phyloP scores from a whole-genome alignment of 2,888 invertebrate species.

The Drosophila flavopinicola region DNA sequence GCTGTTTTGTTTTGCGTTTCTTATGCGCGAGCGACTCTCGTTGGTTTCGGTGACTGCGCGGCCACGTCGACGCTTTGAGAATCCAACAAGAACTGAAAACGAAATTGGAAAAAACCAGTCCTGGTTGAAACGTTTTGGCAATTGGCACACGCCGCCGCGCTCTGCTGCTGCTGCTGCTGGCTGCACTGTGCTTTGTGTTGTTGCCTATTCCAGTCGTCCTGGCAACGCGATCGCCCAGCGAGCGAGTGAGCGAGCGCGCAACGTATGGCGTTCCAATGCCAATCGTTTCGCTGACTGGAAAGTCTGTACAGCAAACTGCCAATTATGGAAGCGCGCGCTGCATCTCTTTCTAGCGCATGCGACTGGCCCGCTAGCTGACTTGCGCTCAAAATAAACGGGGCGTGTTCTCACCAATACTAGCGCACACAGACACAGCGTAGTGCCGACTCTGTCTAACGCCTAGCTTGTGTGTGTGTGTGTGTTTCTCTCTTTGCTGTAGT shows the following conservation, averaged over 20 bases:
- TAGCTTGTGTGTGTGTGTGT: slow-evolving; percentile 17
- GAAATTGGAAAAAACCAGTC: slow-evolving; percentile 84
- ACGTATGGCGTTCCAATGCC: slow-evolving; percentile 42
- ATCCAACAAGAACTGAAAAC: slow-evolving; percentile 85
- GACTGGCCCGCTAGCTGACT: slow-evolving; percentile 11
- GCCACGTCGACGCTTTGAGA: slow-evolving; percentile 83
- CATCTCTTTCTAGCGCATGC: slow-evolving; percentile 46
- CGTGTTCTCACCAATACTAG: slow-evolving; percentile 49
- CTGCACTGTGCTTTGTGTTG: slow-evolving; percentile 19
- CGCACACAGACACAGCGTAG: slow-evolving; percentile 29
- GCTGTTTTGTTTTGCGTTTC: slow-evolving; percentile 8
- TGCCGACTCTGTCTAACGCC: slow-evolving; percentile 48
- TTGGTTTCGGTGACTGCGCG: slow-evolving; percentile 56
- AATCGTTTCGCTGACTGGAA: slow-evolving; percentile 56
- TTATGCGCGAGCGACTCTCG: slow-evolving; percentile 47
- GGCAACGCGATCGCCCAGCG: slow-evolving; percentile 70
- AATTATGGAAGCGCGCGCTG: slow-evolving; percentile 59
- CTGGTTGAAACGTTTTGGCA: slow-evolving; percentile 72
- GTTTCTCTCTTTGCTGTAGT: slow-evolving; percentile 21
- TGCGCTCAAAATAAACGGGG: slow-evolving; percentile 59
- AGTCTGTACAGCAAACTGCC: slow-evolving; percentile 43
- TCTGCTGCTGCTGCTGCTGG: slow-evolving; percentile 13
- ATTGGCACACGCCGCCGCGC: slow-evolving; percentile 41
- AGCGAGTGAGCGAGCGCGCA: slow-evolving; percentile 21
- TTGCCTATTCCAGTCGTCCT: slow-evolving; percentile 78